These are phyloP conservation scores for Eidolon dupreanum DNA, from an alignment of 2,797 vertebrate species.

Conservation along the genomic window DNA sequence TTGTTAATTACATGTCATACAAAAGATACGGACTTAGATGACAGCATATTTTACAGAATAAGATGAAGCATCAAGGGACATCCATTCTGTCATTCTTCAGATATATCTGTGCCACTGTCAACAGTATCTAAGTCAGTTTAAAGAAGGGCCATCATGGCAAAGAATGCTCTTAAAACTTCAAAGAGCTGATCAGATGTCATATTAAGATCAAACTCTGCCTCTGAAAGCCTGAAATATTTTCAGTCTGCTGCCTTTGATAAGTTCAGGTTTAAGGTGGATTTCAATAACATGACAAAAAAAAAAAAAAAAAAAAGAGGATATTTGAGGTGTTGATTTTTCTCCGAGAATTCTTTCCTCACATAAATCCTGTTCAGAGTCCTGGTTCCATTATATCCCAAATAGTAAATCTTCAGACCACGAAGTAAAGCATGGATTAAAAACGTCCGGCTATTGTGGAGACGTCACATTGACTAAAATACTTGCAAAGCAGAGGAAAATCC, in stretches of 20 bases:
- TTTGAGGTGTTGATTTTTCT: constrained; percentile 35
- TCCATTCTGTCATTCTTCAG: constrained; percentile 17
- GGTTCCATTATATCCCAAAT: constrained; percentile 16
- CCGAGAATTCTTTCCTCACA: not conserved
- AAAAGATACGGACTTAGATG: constrained; percentile 65
- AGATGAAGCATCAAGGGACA: constrained; percentile 32
- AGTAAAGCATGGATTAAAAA: not conserved
- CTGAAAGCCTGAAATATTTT: not conserved
- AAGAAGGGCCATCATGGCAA: not conserved
- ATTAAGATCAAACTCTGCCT: constrained; percentile 57
- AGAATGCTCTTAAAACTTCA: constrained; percentile 32
- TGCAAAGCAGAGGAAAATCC: not conserved
- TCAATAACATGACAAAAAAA: constrained; percentile 36
- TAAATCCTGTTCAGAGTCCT: not conserved
- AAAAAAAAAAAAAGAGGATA: constrained; percentile 49
- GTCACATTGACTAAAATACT: not conserved
- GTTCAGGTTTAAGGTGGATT: constrained; percentile 21
- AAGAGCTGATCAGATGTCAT: constrained; percentile 52
- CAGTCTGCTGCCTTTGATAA: constrained; percentile 47
- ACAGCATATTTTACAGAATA: constrained; percentile 68
- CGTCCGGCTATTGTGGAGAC: constrained; percentile 27
- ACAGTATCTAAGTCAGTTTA: not conserved
- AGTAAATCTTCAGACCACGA: not conserved
- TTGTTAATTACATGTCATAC: constrained; percentile 79
- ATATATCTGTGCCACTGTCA: not conserved